Conservation (phyloP, 37 sponge, comb jelly and placozoan genomes). For the Chondrosia reniformis region DNA sequence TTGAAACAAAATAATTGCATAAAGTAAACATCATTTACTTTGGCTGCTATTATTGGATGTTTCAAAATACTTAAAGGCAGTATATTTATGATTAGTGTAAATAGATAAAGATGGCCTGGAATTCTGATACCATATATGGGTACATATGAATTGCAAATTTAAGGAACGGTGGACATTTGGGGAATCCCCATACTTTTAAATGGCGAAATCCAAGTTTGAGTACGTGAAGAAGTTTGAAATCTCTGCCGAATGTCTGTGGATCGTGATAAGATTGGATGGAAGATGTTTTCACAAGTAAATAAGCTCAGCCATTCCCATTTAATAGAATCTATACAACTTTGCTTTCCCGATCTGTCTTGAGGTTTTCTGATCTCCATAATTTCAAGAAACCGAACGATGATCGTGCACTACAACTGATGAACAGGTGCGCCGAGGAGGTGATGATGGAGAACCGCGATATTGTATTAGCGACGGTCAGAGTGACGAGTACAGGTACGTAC, state of each 20-base stretch:
- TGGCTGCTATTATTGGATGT: no score
- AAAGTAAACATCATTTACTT: no score
- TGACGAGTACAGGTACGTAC: conserved; percentile 85
- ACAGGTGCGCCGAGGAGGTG: conserved; percentile 66
- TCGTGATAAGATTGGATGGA: conserved; percentile 93
- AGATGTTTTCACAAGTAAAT: conserved; percentile 86
- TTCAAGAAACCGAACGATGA: conserved; percentile 92
- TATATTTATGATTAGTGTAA: no score
- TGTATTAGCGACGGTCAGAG: conserved; percentile 96
- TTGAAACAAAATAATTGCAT: no score
- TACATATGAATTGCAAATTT: no score
- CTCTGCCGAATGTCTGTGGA: conserved; percentile 84
- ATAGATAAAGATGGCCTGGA: no score
- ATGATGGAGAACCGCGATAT: conserved; percentile 91
- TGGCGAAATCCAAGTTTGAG: conserved; percentile 96
- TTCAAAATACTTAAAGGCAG: no score
- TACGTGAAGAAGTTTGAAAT: conserved; percentile 90
- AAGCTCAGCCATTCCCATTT: not conserved
- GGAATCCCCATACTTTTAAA: conserved; percentile 8
- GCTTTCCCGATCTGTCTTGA: conserved; percentile 1
- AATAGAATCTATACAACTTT: not conserved
- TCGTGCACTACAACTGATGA: conserved; percentile 91
- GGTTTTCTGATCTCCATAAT: conserved; percentile 74
- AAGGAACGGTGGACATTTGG: not conserved
- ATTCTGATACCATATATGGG: no score